These are phyloP conservation scores for Pangasius macronema DNA, from an alignment of 2,797 vertebrate species.

Conservation along the genomic window DNA sequence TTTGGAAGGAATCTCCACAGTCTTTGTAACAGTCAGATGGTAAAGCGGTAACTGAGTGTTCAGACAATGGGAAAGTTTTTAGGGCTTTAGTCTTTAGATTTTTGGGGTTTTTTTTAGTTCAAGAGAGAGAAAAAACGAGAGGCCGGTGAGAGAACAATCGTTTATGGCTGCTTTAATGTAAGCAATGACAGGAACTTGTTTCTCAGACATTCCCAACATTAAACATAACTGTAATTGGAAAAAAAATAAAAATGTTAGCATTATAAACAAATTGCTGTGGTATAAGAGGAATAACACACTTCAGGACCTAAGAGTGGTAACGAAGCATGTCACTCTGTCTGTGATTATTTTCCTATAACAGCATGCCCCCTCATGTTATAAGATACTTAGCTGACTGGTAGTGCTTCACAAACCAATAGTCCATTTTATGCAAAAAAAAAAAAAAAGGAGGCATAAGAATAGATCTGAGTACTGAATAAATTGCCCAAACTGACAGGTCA, in stretches of 20 bases:
- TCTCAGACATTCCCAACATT: not conserved
- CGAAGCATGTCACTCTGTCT: not conserved
- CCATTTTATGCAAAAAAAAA: not conserved
- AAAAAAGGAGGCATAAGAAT: not conserved
- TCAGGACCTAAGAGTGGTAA: not conserved
- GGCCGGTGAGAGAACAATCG: not conserved
- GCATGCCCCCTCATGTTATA: not conserved
- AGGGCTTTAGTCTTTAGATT: no score
- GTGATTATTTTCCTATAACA: not conserved
- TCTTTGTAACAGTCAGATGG: no score
- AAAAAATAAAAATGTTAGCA: not conserved
- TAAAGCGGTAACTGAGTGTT: no score
- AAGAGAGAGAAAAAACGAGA: not conserved
- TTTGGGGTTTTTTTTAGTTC: not conserved
- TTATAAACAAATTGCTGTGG: not conserved
- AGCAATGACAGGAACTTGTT: not conserved
- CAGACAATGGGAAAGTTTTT: no score
- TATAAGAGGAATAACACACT: not conserved
- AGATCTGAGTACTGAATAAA: not conserved
- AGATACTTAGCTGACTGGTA: not conserved
- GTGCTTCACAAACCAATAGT: not conserved
- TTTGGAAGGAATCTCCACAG: no score
- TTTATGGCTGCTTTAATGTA: not conserved
- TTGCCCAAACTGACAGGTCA: not conserved
- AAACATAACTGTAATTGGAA: not conserved